Base-by-base conservation (phyloP, 2,888 invertebrate species). In the Noctua fimbriata region DNA sequence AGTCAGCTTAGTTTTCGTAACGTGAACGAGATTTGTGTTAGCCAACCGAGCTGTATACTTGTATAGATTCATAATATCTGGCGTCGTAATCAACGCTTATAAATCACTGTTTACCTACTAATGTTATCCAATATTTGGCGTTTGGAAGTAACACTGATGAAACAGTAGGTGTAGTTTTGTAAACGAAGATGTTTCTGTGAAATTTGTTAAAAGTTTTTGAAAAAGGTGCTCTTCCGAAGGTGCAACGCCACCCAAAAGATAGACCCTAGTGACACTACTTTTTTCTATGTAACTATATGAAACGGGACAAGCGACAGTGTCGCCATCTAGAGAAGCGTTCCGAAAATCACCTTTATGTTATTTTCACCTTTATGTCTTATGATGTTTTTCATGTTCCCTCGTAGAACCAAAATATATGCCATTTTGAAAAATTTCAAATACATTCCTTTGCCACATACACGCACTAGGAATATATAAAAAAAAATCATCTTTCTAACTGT, bases 1-100 rank as follows among this genome's bases (percentile, higher is more conserved):
- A 70, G 79, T 67, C 70, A 52, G 63, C 60, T 70, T 66, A 52
- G 89, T 87, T 87, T 88, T 87, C 82, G 89, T 85, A 89, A 88
- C 70, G 3, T 55, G 76, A 81, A 79, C 73, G 74, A 85, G 87
- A 85, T 87, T 79, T 44, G 63, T 72, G 76, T 84, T 84, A 71
- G 84, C 75, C 67, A 84, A 81, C 78, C 47, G 52, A 28, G 67
- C 55, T n/a, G 36, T 69, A 58, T 76, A 74, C 71, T 58, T 32
- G 77, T 73, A 73, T 76, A 78, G 28, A 78, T 78, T 71, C 74
- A 76, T 83, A 78, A 77, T 71, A 75, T 79, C 58, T 73, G 1
- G 32, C 65, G 14, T 77, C 81, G 78, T 82, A 84, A 88, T 80
- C 67, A 74, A 69, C 2, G 69, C 69, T 69, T 75, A 36, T 76